Evolutionary conservation across 2,888 invertebrate genomes (phyloP), one percentile per base, ranked within the genome.

Genomic region (Hemaris fuciformis): DNA sequence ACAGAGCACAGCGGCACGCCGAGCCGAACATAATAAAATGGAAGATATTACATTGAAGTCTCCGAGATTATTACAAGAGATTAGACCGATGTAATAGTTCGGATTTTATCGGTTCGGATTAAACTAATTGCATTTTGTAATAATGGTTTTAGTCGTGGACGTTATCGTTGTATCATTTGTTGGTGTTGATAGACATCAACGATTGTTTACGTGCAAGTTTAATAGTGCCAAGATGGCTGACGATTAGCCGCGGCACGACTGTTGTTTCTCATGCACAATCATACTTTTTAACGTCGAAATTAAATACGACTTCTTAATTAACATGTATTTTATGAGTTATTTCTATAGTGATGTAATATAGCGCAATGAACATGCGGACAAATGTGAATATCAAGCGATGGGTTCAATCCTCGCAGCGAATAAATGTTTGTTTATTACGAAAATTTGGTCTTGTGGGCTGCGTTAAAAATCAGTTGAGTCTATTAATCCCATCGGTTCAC

Each of bases 101-200:
- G 75, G 81, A 82, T 83, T 72, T 81, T 85, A 87, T 87, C 85
- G 79, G 65, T 65, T 73, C 65, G 72, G 78, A 83, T 84, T 81
- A 81, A 79, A 84, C 81, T 84, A 87, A 87, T 87, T 84, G 83
- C 81, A 66, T 80, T 83, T 78, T 79, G 80, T 83, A 83, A 80
- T 75, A 75, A 78, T 71, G 57, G 77, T 78, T 82, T 82, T 83
- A 69, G 74, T 74, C 75, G 58, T 57, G 69, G 66, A 69, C 63
- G 65, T 71, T 76, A 78, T 74, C 73, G 65, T 66, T 70, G 67
- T 65, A 73, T 73, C 68, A 65, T 58, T 45, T 66, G 57, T 66
- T 64, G 63, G 67, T 64, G 69, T 73, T 73, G 70, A 66, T 64
- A 67, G 53, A 53, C 42, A 65, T 68, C 62, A 64, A 61, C 65